Conservation (phyloP, 2,797 vertebrate genomes). For the Anguilla marmorata region DNA sequence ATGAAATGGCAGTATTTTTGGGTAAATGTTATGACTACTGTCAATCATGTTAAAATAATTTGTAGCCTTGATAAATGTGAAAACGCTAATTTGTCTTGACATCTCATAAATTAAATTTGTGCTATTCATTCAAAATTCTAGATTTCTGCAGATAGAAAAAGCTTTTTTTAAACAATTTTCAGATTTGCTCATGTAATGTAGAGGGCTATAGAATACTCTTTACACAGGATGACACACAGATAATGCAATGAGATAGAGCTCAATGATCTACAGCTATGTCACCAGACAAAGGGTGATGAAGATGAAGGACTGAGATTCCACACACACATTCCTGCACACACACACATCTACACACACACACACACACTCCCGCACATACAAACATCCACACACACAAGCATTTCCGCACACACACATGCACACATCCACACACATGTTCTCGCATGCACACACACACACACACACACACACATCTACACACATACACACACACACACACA, state of each 20-base stretch:
- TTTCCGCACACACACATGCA: not conserved
- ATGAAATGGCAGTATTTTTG: not conserved
- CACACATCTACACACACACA: constrained; percentile 10
- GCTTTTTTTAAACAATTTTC: not conserved
- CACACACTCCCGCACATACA: no score
- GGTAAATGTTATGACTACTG: not conserved
- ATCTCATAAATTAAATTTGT: not conserved
- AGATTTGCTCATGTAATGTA: not conserved
- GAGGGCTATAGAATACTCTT: not conserved
- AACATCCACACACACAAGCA: no score
- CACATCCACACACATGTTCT: not conserved
- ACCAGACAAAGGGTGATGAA: not conserved
- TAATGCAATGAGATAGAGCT: not conserved
- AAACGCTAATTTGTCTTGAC: not conserved
- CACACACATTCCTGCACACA: not conserved
- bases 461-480: not conserved
- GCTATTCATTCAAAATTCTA: not conserved
- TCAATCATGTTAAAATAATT: not conserved
- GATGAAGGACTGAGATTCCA: not conserved
- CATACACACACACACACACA: not conserved
- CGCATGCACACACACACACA: constrained; percentile 5
- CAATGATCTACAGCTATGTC: not conserved
- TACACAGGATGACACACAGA: constrained; percentile 25
- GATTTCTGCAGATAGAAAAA: not conserved
- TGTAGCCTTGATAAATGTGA: not conserved